A percentile compares a stretch with the other conserved stretches of the same genome.
These are phyloP conservation scores for Cryptosula pallasiana DNA, from an alignment of 2,888 invertebrate species.

Conservation along the genomic window DNA sequence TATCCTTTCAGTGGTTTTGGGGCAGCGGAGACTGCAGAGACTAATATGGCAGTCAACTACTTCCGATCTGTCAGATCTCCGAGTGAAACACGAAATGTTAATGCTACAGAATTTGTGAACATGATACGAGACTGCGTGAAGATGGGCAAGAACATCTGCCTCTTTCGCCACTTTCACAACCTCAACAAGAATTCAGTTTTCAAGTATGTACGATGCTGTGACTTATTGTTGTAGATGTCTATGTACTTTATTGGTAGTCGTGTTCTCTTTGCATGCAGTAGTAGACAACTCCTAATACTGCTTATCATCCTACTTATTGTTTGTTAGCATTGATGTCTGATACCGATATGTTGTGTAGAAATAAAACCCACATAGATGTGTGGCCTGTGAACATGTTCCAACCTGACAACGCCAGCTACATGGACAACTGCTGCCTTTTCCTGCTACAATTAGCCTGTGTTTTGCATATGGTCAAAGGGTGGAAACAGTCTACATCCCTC, in stretches of 20 bases:
- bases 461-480: conserved; percentile 68
- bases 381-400: conserved; percentile 94
- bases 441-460: conserved; percentile 95
- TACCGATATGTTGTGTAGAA: too few species aligned
- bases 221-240: too few species aligned
- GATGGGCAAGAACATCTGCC: conserved; percentile 88
- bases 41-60: conserved; percentile 31
- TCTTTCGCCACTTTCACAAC: conserved; percentile 83
- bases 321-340: too few species aligned
- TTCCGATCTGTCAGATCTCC: conserved; percentile 34
- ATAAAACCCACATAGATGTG: conserved; percentile 80
- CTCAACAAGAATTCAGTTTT: conserved; percentile 73
- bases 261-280: too few species aligned
- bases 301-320: too few species aligned
- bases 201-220: conserved; percentile 59
- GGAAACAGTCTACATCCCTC: conserved; percentile 69
- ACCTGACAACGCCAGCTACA: conserved; percentile 68
- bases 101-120: conserved; percentile 67
- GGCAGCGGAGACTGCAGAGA: conserved; percentile 30
- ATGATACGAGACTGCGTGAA: conserved; percentile 81
- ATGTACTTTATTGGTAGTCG: too few species aligned
- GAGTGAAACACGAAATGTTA: conserved; percentile 32
- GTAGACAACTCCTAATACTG: too few species aligned
- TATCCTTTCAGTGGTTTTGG: conserved; percentile 31
- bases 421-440: conserved; percentile 87